Evolutionary conservation across 2,888 invertebrate species (phyloP), one percentile per base, ranked within the genome.

Genomic region (Leucophenga maculata): DNA sequence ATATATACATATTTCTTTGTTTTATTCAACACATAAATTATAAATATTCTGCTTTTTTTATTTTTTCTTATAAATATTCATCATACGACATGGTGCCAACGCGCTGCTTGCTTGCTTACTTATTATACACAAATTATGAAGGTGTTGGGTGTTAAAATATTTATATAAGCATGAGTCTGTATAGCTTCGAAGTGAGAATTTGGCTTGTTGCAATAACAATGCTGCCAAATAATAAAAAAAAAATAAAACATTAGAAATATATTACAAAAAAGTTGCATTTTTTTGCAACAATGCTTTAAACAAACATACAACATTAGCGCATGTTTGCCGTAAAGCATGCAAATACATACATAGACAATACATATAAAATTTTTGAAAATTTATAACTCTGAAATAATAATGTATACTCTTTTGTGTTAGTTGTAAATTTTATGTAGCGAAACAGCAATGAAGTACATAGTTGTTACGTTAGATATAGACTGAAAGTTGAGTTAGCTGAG

Each of bases 61-160:
- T 20, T 16, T 2, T 1, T 14, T n/a, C 16, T 78, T 80, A 81
- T 81, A 77, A 83, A 81, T 81, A 81, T 81, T 81, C 83, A 81
- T 81, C 77, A 78, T 75, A 75, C 69, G 77, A 69, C 78, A 74
- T 65, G 22, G 20, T 46, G 46, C 9, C 9, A 62, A 62, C 62
- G 46, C 44, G 44, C 11, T 18, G 31, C 20, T 13, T 78, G 78
- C 62, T 75, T 76, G 64, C 69, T 73, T 78, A 77, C 83, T 79
- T 83, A 80, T 80, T 83, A 83, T 79, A 78, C 83, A 74, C 75
- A 79, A 80, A 80, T 80, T 80, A 83, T 79, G 76, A 67, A 69
- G 62, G 20, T 60, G 16, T 11, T 54, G 20, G 18, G 11, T 20
- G 22, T 18, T 18, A 39, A 39, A 39, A 39, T 39, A 39, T 39